Evolutionary conservation across 2,797 vertebrate genomes (phyloP), one percentile per base, ranked within the genome.

Genomic region (Trachops cirrhosus): DNA sequence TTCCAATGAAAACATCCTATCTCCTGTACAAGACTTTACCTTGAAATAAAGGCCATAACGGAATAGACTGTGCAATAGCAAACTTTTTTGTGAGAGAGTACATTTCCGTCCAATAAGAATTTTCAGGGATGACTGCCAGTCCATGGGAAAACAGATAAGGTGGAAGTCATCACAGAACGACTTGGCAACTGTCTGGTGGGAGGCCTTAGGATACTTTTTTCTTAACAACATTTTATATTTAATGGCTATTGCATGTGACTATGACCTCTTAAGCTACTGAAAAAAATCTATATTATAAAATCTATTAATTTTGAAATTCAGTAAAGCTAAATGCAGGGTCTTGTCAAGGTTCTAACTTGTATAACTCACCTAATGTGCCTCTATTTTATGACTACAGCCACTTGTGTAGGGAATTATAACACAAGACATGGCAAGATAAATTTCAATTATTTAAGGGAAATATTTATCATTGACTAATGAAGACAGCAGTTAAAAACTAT

Each of bases 171-270:
- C 71, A 67, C 1, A 78, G 37, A 77, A 11, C 62, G 87, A 83
- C 21, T 90, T 82, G 75, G n/a, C 78, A 34, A 91, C 71, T 91
- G 21, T 24, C 32, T 91, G 24, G 68, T 87, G 54, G 70, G 62
- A 74, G 64, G 75, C 26, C 79, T 29, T 92, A 84, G 32, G 64
- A 48, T 39, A 12, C 1, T 32, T 52, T 85, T 95, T 95, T 59
- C 18, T 93, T 89, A 82, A 91, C 94, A 93, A 91, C 22, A 19
- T 93, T 64, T 32, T 86, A 89, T 77, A 96, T 96, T 95, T 96
- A 95, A 59, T 41, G 44, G 71, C 86, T 96, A 52, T 74, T 97
- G 1, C 2, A 37, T 90, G 89, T 78, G 67, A 91, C 34, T 74
- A 97, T 85, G 39, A 71, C 41, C 73, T 80, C 93, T 80, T 34